Conservation (phyloP, 1,140 invertebrate genomes). For the Drosophila miranda region DNA sequence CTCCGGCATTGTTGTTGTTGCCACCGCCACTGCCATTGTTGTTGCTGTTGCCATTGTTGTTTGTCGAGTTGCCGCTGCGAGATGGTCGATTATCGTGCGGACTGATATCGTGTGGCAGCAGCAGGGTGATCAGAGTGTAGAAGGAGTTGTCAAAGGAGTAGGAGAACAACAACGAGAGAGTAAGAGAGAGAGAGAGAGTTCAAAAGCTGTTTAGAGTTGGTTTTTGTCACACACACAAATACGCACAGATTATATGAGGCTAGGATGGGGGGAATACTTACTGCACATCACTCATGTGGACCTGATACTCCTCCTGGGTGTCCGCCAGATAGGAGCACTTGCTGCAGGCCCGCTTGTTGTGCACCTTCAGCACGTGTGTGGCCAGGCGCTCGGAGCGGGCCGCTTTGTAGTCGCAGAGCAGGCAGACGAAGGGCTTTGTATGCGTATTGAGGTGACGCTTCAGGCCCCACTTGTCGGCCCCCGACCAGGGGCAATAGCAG, state of each 20-base stretch:
- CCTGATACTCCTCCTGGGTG: conserved; percentile 88
- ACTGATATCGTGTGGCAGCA: conserved; percentile 42
- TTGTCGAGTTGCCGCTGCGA: conserved; percentile 56
- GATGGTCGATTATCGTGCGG: conserved; percentile 74
- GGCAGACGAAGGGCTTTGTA: conserved; percentile 94
- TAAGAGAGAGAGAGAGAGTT: conserved; percentile 31
- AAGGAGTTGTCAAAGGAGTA: not conserved
- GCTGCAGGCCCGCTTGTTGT: conserved; percentile 93
- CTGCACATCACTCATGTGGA: conserved; percentile 89
- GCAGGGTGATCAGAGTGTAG: conserved; percentile 9
- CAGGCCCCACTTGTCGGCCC: conserved; percentile 96
- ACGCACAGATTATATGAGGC: not conserved
- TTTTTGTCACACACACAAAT: conserved; percentile 28
- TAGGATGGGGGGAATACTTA: conserved; percentile 81
- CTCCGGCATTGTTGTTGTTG: conserved; percentile 33
- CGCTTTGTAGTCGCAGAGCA: conserved; percentile 95
- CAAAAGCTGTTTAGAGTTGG: conserved; percentile 51
- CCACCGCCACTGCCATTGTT: conserved; percentile 28
- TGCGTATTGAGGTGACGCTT: conserved; percentile 96
- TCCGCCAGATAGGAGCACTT: conserved; percentile 93
- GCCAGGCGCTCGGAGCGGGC: conserved; percentile 92
- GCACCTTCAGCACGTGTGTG: conserved; percentile 94
- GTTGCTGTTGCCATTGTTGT: conserved; percentile 34
- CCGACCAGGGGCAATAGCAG: conserved; percentile 94
- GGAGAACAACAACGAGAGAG: conserved; percentile 24